Base-by-base conservation (phyloP, 2,797 vertebrate genomes). In the Cryptoprocta ferox region DNA sequence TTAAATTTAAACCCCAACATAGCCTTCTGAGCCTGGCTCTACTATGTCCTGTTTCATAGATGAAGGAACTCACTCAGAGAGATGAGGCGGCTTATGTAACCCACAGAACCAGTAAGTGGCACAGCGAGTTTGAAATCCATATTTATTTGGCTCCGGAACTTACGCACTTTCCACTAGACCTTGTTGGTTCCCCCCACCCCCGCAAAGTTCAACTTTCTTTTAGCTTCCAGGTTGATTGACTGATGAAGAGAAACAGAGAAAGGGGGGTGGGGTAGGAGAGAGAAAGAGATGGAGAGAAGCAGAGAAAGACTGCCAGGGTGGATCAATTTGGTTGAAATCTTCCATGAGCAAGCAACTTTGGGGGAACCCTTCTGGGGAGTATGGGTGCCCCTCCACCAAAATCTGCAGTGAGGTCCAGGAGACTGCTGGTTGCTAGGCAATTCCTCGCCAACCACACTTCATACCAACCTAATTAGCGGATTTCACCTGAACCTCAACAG, bases 341-440 rank as follows among this genome's bases (percentile, higher is more conserved):
- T 94, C 89, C 70, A 35, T 79, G 48, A 92, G 19, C 65, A 68
- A 93, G 95, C 61, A 96, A 89, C 53, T 94, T 94, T 80, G 9
- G 48, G 90, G 78, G 85, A 91, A n/a, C 45, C 42, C 68, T 84
- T 90, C 59, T 26, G 18, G 6, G 88, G 53, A n/a, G 0, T 48
- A n/a, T 24, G 21, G 68, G 79, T 56, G 24, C 37, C 32, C 42
- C 21, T 89, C 90, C 39, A 84, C 88, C 96, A 94, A 95, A 93
- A 91, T 76, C 88, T 76, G 18, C 90, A 83, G 19, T 30, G n/a
- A 84, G 85, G 95, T 93, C 94, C 92, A 75, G 70, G 84, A 93
- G 82, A 87, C 35, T 66, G 39, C 68, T 93, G 35, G 97, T 98
- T 97, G 97, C 98, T 97, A 98, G 88, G 97, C 97, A 97, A 98